Evolutionary conservation across 1,140 invertebrate species (phyloP).

Genomic region (Drosophila chauvacae): DNA sequence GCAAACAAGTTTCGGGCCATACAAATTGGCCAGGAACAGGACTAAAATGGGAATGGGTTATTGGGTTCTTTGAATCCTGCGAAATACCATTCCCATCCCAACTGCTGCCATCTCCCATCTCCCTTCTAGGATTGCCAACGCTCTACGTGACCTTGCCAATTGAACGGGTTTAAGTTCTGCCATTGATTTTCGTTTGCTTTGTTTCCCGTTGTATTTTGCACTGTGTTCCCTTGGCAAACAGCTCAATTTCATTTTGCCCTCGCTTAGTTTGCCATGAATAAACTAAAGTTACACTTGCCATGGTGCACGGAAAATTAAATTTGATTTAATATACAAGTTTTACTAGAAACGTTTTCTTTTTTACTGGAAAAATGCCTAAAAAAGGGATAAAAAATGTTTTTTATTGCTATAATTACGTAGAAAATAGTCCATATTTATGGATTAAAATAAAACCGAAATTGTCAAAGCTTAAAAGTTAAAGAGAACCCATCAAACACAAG

Average conservation of each 20-base stretch:
- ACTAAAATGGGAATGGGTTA: constrained; percentile 29
- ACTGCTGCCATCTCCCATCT: background rate
- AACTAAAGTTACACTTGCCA: constrained; percentile 48
- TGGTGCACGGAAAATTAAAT: background rate
- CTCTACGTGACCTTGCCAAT: constrained; percentile 69
- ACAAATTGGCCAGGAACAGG: constrained; percentile 68
- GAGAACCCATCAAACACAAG: background rate
- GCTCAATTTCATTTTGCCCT: constrained; percentile 69
- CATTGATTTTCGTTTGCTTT: constrained; percentile 74
- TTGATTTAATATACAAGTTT: background rate
- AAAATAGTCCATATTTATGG: background rate
- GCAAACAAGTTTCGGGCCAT: constrained; percentile 75
- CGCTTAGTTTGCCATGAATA: constrained; percentile 60
- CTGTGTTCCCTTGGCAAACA: constrained; percentile 66
- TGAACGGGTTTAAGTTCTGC: constrained; percentile 57
- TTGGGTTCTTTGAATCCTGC: background rate
- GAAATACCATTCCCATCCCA: background rate
- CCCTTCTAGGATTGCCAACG: constrained; percentile 10
- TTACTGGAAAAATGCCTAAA: too few species aligned
- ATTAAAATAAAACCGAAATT: background rate
- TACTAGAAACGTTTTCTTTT: fast-evolving
- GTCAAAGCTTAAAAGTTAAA: too few species aligned
- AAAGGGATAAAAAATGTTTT: background rate
- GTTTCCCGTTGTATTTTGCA: constrained; percentile 66
- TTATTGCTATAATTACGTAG: background rate